Conservation (phyloP, 2,113 vertebrate genomes). For the Rhinopomastus cyanomelas region DNA sequence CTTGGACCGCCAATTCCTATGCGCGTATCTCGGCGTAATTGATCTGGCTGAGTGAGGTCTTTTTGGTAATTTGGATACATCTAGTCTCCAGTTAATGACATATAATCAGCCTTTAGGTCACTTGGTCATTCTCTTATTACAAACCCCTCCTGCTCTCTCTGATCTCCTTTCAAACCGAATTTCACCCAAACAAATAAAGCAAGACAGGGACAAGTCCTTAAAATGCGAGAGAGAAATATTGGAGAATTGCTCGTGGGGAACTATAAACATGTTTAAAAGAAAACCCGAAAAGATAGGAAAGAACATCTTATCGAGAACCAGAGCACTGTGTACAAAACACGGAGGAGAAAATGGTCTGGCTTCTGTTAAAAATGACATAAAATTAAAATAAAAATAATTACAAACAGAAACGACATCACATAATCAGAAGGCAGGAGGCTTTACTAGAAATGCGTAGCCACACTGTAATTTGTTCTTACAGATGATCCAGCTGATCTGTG, state of each 20-base stretch:
- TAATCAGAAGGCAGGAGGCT: conserved; percentile 71
- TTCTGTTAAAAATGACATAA: conserved; percentile 82
- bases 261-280: conserved; percentile 69
- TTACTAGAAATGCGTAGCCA: conserved; percentile 29
- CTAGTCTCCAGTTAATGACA: conserved; percentile 94
- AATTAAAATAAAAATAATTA: conserved; percentile 84
- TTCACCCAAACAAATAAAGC: conserved; percentile 89
- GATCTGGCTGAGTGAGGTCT: conserved; percentile 55
- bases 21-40: conserved; percentile 32
- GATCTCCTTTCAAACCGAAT: conserved; percentile 93
- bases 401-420: conserved; percentile 70
- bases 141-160: conserved; percentile 83
- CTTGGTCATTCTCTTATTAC: conserved; percentile 91
- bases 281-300: conserved; percentile 69
- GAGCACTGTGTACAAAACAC: conserved; percentile 78
- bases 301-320: conserved; percentile 81
- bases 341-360: conserved; percentile 70
- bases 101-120: conserved; percentile 92
- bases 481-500: neutral
- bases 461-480: conserved; percentile 32
- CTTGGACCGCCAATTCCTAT: conserved; percentile 32
- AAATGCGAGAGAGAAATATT: conserved; percentile 66
- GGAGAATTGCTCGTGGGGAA: conserved; percentile 68
- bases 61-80: conserved; percentile 87
- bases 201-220: conserved; percentile 81